Percentiles rank a stretch among this genome's conserved stretches.
Evolutionary conservation across 2,797 vertebrate species (phyloP).

Genomic region (Enteromius treurensis): DNA sequence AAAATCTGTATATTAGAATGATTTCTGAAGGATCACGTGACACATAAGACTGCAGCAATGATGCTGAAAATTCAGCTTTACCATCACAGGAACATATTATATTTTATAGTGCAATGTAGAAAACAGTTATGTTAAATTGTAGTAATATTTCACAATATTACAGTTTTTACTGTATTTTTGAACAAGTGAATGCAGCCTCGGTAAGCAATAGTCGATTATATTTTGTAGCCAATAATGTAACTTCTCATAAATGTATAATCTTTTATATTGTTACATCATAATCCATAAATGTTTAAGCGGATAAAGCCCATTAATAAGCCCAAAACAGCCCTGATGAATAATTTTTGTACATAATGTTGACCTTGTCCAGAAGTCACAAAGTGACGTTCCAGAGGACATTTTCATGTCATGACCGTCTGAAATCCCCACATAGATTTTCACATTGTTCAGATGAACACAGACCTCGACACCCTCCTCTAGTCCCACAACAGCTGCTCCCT

Average conservation of each 20-base stretch:
- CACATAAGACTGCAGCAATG: neutral
- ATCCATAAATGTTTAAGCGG: neutral
- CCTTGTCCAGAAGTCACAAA: neutral
- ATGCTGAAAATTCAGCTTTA: neutral
- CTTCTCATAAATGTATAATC: neutral
- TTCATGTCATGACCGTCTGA: conserved; percentile 48
- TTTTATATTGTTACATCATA: neutral
- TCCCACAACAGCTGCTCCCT: conserved; percentile 69
- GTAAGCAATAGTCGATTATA: neutral
- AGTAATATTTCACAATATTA: neutral
- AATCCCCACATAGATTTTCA: conserved; percentile 51
- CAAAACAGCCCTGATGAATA: neutral
- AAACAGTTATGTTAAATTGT: neutral
- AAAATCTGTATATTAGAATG: too few species aligned
- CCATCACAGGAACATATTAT: neutral
- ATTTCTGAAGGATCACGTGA: conserved; percentile 3
- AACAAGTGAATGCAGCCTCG: neutral
- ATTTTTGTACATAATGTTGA: neutral
- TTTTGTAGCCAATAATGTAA: neutral
- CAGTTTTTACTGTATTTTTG: neutral
- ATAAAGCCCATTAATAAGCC: neutral
- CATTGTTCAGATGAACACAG: conserved; percentile 71
- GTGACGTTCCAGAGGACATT: conserved; percentile 39
- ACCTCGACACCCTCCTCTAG: conserved; percentile 45
- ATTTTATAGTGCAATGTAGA: neutral